A percentile compares a stretch with the other conserved stretches of the same genome.
These are phyloP conservation scores for Rhyacophila evoluta DNA, from an alignment of 2,888 invertebrate genomes.

Conservation along the genomic window DNA sequence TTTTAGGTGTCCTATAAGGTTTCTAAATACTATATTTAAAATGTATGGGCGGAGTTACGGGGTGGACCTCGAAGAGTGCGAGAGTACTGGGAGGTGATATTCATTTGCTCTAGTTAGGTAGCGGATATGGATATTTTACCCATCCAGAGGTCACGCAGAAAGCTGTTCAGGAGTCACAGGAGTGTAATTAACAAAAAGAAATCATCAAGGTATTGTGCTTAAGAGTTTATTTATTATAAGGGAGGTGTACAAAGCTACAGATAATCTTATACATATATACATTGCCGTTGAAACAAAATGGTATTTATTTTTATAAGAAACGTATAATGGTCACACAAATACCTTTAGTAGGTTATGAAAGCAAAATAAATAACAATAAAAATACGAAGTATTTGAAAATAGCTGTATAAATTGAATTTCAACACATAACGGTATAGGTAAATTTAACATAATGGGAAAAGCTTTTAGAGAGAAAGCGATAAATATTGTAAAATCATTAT, in stretches of 20 bases:
- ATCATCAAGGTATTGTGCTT: constrained; percentile 27
- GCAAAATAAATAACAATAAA: background rate
- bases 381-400: background rate
- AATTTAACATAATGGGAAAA: background rate
- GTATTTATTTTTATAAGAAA: constrained; percentile 6
- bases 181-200: background rate
- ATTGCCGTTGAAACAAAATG: constrained; percentile 8
- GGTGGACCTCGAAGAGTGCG: too few species aligned
- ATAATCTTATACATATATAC: constrained; percentile 34
- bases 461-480: constrained; percentile 10
- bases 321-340: background rate
- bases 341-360: background rate
- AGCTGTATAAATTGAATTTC: background rate
- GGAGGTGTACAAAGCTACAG: constrained; percentile 32
- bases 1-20: too few species aligned
- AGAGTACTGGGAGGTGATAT: too few species aligned
- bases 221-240: constrained; percentile 35
- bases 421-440: background rate
- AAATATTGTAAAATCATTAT: background rate
- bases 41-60: too few species aligned
- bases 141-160: too few species aligned
- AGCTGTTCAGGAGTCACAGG: too few species aligned
- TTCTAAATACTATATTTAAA: too few species aligned
- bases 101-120: too few species aligned
- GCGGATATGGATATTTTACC: too few species aligned